Conservation (phyloP, 2,888 invertebrate species). For the Bibio marci region DNA sequence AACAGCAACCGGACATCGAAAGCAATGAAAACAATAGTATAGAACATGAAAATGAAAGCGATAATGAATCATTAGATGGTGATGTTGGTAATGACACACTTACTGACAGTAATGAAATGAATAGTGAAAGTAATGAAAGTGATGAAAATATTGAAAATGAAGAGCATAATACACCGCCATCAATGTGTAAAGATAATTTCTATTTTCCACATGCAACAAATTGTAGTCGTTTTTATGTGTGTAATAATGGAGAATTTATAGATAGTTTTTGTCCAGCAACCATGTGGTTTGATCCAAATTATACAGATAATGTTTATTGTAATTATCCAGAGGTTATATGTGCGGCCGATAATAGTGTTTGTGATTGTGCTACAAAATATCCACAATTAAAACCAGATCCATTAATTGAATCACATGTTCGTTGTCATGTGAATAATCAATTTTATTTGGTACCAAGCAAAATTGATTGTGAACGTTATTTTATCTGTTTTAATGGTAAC, state of each 20-base stretch:
- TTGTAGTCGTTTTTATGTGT: neutral
- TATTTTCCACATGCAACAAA: neutral
- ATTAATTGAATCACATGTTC: neutral
- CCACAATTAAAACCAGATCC: neutral
- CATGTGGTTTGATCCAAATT: slow-evolving; percentile 2
- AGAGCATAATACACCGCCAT: neutral
- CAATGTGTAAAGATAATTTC: neutral
- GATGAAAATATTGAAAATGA: neutral
- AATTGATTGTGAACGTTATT: neutral
- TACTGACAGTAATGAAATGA: too few species aligned
- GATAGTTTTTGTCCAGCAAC: neutral
- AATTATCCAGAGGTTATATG: neutral
- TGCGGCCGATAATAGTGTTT: slow-evolving; percentile 1
- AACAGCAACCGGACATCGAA: neutral
- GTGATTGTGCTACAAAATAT: neutral
- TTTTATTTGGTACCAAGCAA: neutral
- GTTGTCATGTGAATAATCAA: neutral
- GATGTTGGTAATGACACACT: too few species aligned
- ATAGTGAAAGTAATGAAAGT: neutral
- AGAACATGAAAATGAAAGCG: neutral
- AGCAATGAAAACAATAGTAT: neutral
- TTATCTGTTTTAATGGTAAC: neutral
- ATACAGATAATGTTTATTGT: neutral
- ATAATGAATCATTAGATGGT: neutral
- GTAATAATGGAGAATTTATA: neutral